phyloP scores from a whole-genome alignment of 2,113 vertebrate species.

The Lycaon pictus region DNA sequence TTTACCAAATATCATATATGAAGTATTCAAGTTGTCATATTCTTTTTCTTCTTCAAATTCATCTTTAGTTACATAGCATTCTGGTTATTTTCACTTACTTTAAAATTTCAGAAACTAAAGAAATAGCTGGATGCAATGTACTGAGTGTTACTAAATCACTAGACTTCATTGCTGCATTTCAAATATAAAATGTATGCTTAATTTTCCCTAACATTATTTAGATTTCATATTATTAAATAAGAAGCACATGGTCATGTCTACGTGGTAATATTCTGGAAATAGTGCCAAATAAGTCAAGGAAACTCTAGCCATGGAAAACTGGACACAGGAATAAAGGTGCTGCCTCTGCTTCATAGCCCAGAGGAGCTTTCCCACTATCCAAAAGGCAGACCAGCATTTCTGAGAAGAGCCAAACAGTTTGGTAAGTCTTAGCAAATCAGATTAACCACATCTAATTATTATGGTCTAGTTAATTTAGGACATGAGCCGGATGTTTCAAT shows the following conservation, averaged over 20 bases:
- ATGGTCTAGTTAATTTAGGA: slow-evolving; percentile 50
- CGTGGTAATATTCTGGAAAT: not conserved
- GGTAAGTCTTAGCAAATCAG: not conserved
- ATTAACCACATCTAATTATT: not conserved
- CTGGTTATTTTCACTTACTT: not conserved
- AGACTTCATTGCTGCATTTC: not conserved
- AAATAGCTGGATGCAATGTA: not conserved
- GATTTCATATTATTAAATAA: slow-evolving; percentile 25
- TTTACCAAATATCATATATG: not conserved
- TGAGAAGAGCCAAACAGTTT: not conserved
- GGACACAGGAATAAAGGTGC: not conserved
- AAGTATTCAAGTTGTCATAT: not conserved
- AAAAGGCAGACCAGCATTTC: not conserved
- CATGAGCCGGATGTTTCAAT: not conserved
- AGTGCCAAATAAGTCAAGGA: not conserved
- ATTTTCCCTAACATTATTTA: not conserved
- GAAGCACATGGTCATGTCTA: not conserved
- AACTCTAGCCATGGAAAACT: not conserved
- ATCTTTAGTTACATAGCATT: not conserved
- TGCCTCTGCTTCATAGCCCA: not conserved
- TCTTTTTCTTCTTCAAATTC: not conserved
- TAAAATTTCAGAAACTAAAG: not conserved
- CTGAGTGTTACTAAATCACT: not conserved
- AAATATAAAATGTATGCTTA: not conserved
- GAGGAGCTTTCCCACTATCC: not conserved